Conservation (phyloP, 2,113 vertebrate species). For the Rattus rattus region DNA sequence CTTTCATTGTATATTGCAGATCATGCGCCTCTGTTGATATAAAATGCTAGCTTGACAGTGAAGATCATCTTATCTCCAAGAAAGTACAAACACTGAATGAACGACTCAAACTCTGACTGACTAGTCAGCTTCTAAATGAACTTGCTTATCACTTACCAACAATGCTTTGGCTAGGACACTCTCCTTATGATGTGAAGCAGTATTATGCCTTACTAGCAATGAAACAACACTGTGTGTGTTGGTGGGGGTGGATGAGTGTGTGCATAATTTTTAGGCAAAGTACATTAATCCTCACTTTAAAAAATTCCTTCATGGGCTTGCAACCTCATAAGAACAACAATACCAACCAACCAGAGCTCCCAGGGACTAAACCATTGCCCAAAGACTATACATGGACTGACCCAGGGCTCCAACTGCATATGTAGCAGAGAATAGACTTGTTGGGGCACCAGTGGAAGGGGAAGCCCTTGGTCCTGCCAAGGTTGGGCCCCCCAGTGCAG, state of each 20-base stretch:
- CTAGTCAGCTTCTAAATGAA: not conserved
- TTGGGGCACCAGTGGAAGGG: too few relatives aligned
- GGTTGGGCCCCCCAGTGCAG: too few relatives aligned
- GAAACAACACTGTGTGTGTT: not conserved
- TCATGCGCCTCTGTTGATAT: not conserved
- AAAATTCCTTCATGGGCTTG: not conserved
- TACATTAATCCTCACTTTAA: conserved; percentile 16
- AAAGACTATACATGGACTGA: too few relatives aligned
- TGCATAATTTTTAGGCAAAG: not conserved
- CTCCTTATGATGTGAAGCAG: not conserved
- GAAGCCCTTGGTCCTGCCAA: too few relatives aligned
- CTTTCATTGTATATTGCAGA: not conserved
- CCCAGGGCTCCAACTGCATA: too few relatives aligned
- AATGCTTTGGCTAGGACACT: conserved; percentile 14
- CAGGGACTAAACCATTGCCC: too few relatives aligned
- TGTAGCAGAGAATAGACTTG: too few relatives aligned
- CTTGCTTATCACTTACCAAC: not conserved
- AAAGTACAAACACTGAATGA: not conserved
- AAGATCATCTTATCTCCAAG: not conserved
- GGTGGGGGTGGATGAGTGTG: not conserved
- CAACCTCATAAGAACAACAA: too few relatives aligned
- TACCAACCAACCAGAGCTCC: too few relatives aligned
- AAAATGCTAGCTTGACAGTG: not conserved
- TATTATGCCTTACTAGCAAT: conserved; percentile 19
- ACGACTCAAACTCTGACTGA: not conserved